Conservation (phyloP, 2,888 invertebrate genomes). For the Lordiphosa andalusiaca region DNA sequence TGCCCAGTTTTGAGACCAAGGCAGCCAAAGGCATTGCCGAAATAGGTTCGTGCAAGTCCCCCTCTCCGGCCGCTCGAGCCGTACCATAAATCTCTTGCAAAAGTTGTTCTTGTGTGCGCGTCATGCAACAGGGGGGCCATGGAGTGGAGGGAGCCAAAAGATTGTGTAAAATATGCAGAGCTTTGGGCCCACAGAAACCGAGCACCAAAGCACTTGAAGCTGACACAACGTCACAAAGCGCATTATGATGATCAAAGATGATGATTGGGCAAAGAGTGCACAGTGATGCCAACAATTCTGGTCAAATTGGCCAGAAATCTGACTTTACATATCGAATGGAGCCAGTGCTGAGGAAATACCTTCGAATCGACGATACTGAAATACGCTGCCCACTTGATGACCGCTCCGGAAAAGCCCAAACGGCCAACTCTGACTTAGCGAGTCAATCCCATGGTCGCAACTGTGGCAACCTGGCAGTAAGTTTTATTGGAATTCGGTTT, state of each 20-base stretch:
- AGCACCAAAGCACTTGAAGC: constrained; percentile 45
- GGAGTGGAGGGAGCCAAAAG: constrained; percentile 17
- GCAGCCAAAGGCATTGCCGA: constrained; percentile 56
- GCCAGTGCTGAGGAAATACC: too few relatives aligned
- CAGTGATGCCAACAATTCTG: constrained; percentile 29
- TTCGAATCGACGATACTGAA: too few relatives aligned
- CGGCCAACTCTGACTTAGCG: constrained; percentile 23
- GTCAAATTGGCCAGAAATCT: constrained; percentile 23
- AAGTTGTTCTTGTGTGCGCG: constrained; percentile 44
- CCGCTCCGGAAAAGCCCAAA: constrained; percentile 5
- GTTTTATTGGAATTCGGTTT: constrained; percentile 62
- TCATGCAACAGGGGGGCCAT: not conserved
- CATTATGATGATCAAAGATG: constrained; percentile 64
- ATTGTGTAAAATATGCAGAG: constrained; percentile 67
- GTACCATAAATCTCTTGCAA: constrained; percentile 62
- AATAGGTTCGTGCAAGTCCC: constrained; percentile 41
- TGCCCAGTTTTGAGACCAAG: constrained; percentile 10
- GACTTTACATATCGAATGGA: not conserved
- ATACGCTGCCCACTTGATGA: too few relatives aligned
- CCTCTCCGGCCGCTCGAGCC: constrained; percentile 36
- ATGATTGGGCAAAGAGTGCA: constrained; percentile 30
- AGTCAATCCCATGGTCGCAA: constrained; percentile 11
- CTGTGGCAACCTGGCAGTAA: constrained; percentile 40
- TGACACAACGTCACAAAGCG: constrained; percentile 64
- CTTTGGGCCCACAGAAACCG: constrained; percentile 32